A percentile compares a stretch with the other conserved stretches of the same genome.
Evolutionary conservation across 92 coral and sea anemone genomes (phyloP).

Genomic region (Phenganax subtilis): DNA sequence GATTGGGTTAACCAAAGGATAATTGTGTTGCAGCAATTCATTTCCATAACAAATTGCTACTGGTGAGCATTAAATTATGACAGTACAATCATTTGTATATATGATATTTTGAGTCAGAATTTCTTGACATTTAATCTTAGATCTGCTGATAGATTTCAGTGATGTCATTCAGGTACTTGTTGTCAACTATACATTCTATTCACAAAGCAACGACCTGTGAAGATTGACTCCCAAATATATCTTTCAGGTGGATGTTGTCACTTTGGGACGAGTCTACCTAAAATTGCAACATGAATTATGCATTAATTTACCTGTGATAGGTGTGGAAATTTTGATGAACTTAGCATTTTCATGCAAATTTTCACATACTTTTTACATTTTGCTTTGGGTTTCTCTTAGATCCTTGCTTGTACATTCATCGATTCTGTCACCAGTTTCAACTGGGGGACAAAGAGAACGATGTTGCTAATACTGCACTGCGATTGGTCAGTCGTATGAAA

Average conservation of each 20-base stretch:
- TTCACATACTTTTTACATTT: neutral
- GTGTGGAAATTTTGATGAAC: constrained; percentile 33
- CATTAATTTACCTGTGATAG: constrained; percentile 90
- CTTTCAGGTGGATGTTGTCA: constrained; percentile 83
- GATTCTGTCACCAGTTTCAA: constrained; percentile 94
- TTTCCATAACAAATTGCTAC: no score
- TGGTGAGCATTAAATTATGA: no score
- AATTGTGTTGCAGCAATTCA: no score
- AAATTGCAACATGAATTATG: constrained; percentile 90
- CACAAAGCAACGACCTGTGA: neutral
- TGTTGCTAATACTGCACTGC: constrained; percentile 91
- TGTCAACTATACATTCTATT: neutral
- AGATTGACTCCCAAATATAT: neutral
- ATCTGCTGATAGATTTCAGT: constrained; percentile 93
- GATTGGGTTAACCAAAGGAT: no score
- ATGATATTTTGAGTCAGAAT: neutral
- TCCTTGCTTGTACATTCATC: constrained; percentile 95
- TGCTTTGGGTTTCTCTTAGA: constrained; percentile 40
- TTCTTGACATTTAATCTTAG: constrained; percentile 49
- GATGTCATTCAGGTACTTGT: constrained; percentile 78
- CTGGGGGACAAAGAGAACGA: constrained; percentile 93
- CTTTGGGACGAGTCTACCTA: constrained; percentile 82
- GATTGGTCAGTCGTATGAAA: constrained; percentile 89
- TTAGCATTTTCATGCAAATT: neutral
- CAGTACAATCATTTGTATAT: neutral